Evolutionary conservation across 1,140 invertebrate genomes (phyloP), one percentile per base, ranked within the genome.

Genomic region (Mya arenaria): DNA sequence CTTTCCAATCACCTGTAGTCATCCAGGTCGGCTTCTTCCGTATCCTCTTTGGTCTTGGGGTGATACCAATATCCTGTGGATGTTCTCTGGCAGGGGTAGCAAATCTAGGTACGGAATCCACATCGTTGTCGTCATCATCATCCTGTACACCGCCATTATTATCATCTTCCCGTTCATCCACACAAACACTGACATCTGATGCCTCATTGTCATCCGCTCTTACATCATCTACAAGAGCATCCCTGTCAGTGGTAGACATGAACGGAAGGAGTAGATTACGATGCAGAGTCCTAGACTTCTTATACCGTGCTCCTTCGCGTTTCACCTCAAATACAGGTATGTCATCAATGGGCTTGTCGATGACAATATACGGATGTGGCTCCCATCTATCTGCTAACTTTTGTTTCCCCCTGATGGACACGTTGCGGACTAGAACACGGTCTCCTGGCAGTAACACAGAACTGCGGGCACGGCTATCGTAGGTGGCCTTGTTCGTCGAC

Each of bases 301-400:
- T 28, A 23, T 44, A 25, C 23, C 44, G 8, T 10, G 19, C 37
- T 13, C 44, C 4, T 23, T 82, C 62, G 13, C 28, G 13, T 28
- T 62, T 58, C 25, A 77, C 69, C 6, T 48, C 36, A 56, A 66
- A 82, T 23, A 85, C 80, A 5, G 80, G 84, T 2, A 85, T 62
- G 68, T 77, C 69, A 30, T 4, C 8, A 30, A 66, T 73, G 13
- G 84, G 81, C 48, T 80, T 56, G 10, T 37, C 37, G 34, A 41
- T 5, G n/a, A 85, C 71, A 30, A 71, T 48, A 69, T 85, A 85
- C 3, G 55, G 36, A 30, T 74, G 3, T 8, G 39, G 15, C 30
- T 82, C 65, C 82, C 85, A 84, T 34, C 36, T 75, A 56, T 86
- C 82, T 15, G 75, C 72, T 0, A 84, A 28, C 32, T 86, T 86